Evolutionary conservation across 2,113 vertebrate genomes (phyloP), one percentile per base, ranked within the genome.

Genomic region (Poecilia latipinna): DNA sequence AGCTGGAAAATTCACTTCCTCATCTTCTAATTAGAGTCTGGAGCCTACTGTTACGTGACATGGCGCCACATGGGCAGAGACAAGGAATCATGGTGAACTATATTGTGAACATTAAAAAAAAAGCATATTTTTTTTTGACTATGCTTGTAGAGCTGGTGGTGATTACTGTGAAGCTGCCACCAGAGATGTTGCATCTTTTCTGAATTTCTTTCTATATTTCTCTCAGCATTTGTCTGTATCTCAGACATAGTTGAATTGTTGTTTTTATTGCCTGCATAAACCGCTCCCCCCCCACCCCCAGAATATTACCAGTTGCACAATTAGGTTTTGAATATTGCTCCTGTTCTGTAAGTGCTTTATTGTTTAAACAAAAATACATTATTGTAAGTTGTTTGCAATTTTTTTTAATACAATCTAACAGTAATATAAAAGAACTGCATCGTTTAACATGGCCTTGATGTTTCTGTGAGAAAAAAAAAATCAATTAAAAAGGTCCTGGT

Each of bases 1-100:
- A 85, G 87, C 84, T 89, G 80, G 82, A 77, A 86, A 87, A 90
- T 90, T 90, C 75, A 88, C 90, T 89, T 92, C 75, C 79, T 73
- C 37, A 4, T 78, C 83, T 94, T 84, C 88, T 86, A 92, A 92
- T 94, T 90, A 93, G 87, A 80, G 85, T 90, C 88, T 5, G 17
- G 76, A 89, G 87, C 81, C 73, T 42, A 70, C 85, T 77, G 78
- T 70, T 77, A 86, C 85, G 88, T 89, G 89, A 90, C 86, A 82
- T 87, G 89, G 74, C 89, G 78, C 86, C 70, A 76, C 67, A 78
- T 65, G 74, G 69, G 86, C 86, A 57, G 73, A 88, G 70, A 51
- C 74, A 77, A 68, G 86, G 68, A 76, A 75, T 35, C 54, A 48
- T 74, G 28, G 67, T 4, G 67, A 74, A 79, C 70, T 75, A 61